phyloP scores from a whole-genome alignment of 2,113 vertebrate species.

The Reinhardtius hippoglossoides region DNA sequence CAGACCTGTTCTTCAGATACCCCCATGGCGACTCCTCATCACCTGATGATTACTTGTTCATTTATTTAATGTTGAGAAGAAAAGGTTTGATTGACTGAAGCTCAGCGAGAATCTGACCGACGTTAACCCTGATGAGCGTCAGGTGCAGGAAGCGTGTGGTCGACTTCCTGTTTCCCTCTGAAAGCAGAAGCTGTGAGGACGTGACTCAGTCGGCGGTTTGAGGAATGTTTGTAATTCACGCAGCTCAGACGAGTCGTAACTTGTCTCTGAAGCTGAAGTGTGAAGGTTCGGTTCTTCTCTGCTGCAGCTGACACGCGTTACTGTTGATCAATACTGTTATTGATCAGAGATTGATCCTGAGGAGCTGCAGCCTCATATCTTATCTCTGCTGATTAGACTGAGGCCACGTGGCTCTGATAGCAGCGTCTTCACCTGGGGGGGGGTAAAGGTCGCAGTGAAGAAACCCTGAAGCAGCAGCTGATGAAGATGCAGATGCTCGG shows the following conservation, averaged over 20 bases:
- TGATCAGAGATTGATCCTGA: not conserved
- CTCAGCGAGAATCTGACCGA: too few species aligned
- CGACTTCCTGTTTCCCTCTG: not conserved
- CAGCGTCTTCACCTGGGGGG: slow-evolving; percentile 13
- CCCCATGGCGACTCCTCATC: too few species aligned
- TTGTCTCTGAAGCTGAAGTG: not conserved
- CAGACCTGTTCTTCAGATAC: too few species aligned
- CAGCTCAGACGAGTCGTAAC: slow-evolving; percentile 59
- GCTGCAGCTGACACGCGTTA: not conserved
- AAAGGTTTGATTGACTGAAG: too few species aligned
- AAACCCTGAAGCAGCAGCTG: not conserved
- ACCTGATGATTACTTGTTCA: too few species aligned
- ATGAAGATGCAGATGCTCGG: not conserved
- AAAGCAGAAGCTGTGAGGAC: slow-evolving; percentile 50
- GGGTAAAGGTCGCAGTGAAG: slow-evolving; percentile 53
- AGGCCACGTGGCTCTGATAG: slow-evolving; percentile 75
- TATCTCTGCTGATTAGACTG: slow-evolving; percentile 64
- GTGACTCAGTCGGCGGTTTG: slow-evolving; percentile 48
- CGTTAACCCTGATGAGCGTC: too few species aligned
- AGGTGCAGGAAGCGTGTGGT: not conserved
- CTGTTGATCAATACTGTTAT: not conserved
- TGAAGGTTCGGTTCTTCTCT: not conserved
- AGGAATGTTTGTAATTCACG: slow-evolving; percentile 63
- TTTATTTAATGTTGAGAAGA: too few species aligned
- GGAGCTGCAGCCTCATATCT: slow-evolving; percentile 55